Percentiles rank a stretch among this genome's conserved stretches.
These are phyloP conservation scores for Streptopelia turtur DNA, from an alignment of 2,797 vertebrate species.

Conservation along the genomic window DNA sequence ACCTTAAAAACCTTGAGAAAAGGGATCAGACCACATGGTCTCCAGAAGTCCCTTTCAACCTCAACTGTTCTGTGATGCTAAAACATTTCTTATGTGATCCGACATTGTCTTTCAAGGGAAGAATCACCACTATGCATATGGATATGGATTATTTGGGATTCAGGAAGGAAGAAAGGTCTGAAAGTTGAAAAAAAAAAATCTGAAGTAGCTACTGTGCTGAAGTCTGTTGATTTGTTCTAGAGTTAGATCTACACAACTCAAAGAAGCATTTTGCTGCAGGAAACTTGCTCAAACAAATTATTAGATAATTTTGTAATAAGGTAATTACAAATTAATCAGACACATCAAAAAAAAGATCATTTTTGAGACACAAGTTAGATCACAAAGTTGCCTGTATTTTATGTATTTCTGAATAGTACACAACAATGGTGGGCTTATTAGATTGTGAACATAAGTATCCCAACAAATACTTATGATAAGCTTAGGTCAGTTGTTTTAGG, in stretches of 20 bases:
- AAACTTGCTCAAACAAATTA: neutral
- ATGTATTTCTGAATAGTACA: neutral
- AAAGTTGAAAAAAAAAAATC: neutral
- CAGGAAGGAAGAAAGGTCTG: neutral
- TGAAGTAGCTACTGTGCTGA: neutral
- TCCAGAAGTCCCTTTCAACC: neutral
- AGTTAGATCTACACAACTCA: neutral
- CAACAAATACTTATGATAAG: neutral
- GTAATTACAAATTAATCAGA: neutral
- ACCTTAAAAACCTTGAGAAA: neutral
- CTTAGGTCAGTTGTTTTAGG: neutral
- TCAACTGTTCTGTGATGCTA: neutral
- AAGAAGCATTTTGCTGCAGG: neutral
- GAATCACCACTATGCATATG: neutral
- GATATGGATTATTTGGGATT: neutral
- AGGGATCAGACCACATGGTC: neutral
- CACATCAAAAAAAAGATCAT: neutral
- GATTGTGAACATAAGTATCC: neutral
- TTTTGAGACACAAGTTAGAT: neutral
- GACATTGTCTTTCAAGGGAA: neutral
- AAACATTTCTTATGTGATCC: neutral
- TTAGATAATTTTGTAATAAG: neutral
- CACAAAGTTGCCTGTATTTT: neutral
- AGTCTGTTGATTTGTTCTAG: neutral
- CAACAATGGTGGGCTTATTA: neutral